Evolutionary conservation across 1,140 invertebrate genomes (phyloP).

Genomic region (Leguminivora glycinivorella): DNA sequence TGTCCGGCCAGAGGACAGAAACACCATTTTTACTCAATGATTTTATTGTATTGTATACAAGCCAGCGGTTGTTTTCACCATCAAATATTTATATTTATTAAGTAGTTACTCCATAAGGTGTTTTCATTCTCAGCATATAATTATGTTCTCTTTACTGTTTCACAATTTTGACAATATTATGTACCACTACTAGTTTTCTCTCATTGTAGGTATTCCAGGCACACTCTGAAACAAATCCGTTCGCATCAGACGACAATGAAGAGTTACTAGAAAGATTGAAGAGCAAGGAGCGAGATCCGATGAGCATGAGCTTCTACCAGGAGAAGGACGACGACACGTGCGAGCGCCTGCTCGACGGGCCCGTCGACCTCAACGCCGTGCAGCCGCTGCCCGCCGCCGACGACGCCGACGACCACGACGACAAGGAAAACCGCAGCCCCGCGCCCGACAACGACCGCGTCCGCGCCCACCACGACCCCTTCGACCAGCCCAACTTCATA

Average conservation of each 20-base stretch:
- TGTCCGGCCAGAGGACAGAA: no score
- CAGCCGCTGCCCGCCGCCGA: constrained; percentile 82
- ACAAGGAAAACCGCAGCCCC: constrained; percentile 63
- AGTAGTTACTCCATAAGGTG: no score
- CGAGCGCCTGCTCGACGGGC: constrained; percentile 61
- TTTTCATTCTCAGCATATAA: no score
- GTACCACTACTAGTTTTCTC: no score
- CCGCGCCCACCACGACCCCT: constrained; percentile 36
- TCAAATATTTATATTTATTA: no score
- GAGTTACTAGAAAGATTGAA: constrained; percentile 75
- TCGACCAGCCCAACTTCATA: constrained; percentile 53
- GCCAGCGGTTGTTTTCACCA: no score
- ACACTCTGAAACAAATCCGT: constrained; percentile 68
- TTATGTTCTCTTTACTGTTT: no score
- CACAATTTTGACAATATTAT: no score
- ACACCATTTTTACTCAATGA: no score
- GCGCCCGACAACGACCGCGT: constrained; percentile 69
- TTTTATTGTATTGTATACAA: no score
- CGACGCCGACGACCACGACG: constrained; percentile 56
- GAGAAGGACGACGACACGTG: constrained; percentile 81
- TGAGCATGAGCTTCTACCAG: constrained; percentile 85
- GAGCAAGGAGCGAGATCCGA: constrained; percentile 81
- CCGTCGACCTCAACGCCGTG: constrained; percentile 83
- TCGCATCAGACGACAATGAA: constrained; percentile 68
- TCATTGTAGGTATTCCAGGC: constrained; percentile 68